Percentiles rank a stretch among this genome's conserved stretches.
These are phyloP conservation scores for Caenorhabditis uteleia DNA, from an alignment of 2,888 invertebrate genomes.

Conservation along the genomic window DNA sequence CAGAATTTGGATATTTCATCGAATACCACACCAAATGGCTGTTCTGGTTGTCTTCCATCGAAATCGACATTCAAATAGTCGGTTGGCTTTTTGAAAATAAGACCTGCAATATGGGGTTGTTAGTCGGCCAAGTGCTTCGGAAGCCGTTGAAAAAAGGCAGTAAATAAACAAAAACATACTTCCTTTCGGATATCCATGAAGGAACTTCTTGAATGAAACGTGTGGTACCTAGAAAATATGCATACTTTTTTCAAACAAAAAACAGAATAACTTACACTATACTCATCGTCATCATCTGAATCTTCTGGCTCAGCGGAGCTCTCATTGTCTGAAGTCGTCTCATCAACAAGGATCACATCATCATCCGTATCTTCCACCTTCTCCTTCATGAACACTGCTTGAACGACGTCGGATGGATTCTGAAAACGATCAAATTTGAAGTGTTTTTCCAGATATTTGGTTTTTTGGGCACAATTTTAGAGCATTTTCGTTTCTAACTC, in stretches of 20 bases:
- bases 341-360: no score
- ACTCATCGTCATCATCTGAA: no score
- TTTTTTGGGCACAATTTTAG: no score
- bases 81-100: conserved; percentile 1
- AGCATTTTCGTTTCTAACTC: no score
- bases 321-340: no score
- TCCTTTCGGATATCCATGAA: not conserved
- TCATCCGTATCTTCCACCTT: no score
- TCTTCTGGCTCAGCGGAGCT: no score
- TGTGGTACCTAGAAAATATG: not conserved
- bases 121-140: conserved; percentile 4
- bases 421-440: no score
- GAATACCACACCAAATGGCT: conserved; percentile 38
- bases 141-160: not conserved
- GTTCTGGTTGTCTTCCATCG: not conserved
- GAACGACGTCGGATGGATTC: no score
- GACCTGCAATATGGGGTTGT: no score
- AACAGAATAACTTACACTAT: conserved; percentile 12
- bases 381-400: no score
- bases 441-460: no score
- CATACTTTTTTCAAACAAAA: not conserved
- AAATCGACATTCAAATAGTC: not conserved
- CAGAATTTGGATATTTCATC: conserved; percentile 15
- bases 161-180: not conserved
- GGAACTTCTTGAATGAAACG: not conserved